Base-by-base conservation (phyloP, 2,888 invertebrate genomes). In the Sinohyriopsis cumingii region DNA sequence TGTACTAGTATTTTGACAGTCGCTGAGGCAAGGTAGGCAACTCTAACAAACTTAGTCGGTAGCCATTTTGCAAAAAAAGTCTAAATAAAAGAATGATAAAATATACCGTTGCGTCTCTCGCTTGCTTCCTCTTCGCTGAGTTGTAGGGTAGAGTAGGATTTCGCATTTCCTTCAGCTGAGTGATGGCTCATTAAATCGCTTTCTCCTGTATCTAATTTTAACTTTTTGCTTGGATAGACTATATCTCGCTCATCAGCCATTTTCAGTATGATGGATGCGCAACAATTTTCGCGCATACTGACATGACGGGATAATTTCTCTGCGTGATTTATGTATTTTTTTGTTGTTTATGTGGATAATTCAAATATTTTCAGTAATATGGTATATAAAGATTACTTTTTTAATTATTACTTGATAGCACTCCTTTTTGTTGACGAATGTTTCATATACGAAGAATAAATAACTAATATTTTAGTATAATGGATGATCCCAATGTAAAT, bases 231-330 rank as follows among this genome's bases (percentile, higher is more conserved):
- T 53, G 78, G 73, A 64, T 68, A 68, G 67, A n/a, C 71, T 59
- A 68, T 57, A 59, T 68, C 73, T 56, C 61, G 73, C 54, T 68
- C 63, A 45, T 77, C 75, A 71, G 78, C 79, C 81, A 81, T 81
- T 72, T 77, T 78, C 63, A 22, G n/a, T 54, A 53, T 59, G 45
- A 18, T 55, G 6, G 28, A n/a, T 53, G 59, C 61, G 67, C 60
- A 61, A 71, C 64, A 67, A 59, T 53, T 54, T 57, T 66, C 20
- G 60, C 57, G 57, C 33, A 64, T 9, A 56, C 22, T 55, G 15
- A 54, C n/a, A n/a, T 24, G 3, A 24, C 19, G 55, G 64, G 64
- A 64, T 22, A n/a, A 7, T 22, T 55, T n/a, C 25, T 55, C 25
- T 20, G 20, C 0, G 3, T 20, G 1, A 20, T 24, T 12, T n/a